Evolutionary conservation across 2,797 vertebrate species (phyloP).

Genomic region (Protosalanx chinensis): DNA sequence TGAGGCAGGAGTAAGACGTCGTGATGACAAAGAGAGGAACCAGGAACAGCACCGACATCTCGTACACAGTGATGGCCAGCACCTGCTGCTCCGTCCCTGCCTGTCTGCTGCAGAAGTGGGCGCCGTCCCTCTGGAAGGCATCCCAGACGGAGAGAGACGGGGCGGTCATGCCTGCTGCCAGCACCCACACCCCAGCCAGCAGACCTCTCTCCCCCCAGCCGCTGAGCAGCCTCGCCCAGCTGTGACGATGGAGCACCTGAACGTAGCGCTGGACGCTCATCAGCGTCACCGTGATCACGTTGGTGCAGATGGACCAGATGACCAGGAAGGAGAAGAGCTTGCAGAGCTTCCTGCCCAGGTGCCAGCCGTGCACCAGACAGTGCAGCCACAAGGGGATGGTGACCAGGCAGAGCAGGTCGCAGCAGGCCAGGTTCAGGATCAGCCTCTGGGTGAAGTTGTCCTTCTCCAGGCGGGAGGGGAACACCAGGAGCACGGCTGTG

Average conservation of each 20-base stretch:
- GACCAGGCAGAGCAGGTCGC: constrained; percentile 17
- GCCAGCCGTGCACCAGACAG: background rate
- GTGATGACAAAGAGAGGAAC: constrained; percentile 17
- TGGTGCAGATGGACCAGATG: constrained; percentile 16
- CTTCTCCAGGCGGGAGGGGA: constrained; percentile 1
- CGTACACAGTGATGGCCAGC: background rate
- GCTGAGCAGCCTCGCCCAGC: no score
- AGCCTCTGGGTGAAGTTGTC: constrained; percentile 15
- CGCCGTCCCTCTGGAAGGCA: no score
- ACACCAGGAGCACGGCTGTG: background rate
- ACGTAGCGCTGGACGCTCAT: no score
- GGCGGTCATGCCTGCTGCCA: constrained; percentile 1
- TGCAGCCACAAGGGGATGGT: constrained; percentile 18
- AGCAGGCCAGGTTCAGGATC: constrained; percentile 22
- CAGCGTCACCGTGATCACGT: no score
- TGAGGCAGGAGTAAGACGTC: constrained; percentile 25
- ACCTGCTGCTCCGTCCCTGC: background rate
- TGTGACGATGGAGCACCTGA: no score
- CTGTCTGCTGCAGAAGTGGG: no score
- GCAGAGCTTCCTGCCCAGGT: background rate
- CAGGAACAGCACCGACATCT: constrained; percentile 28
- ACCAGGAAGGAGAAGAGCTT: background rate
- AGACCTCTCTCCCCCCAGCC: constrained; percentile 12
- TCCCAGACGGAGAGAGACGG: background rate
- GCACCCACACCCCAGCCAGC: constrained; percentile 18